A percentile compares a stretch with the other conserved stretches of the same genome.
Conservation (phyloP, 2,888 invertebrate species). For the Tipula helvola region DNA sequence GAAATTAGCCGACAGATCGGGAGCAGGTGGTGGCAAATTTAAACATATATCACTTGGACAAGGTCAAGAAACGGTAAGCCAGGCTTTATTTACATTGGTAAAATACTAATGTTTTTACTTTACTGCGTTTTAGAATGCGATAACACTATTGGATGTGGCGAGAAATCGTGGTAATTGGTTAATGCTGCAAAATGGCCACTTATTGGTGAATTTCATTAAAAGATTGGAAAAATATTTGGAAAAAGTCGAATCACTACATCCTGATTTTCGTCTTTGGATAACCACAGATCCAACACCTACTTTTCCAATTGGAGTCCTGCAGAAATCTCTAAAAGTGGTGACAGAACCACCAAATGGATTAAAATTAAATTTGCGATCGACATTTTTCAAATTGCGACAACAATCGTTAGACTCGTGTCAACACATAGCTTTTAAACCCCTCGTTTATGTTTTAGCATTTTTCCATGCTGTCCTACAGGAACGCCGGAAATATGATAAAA, state of each 20-base stretch:
- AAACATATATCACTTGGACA: slow-evolving; percentile 85
- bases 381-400: slow-evolving; percentile 74
- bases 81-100: background rate
- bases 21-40: slow-evolving; percentile 64
- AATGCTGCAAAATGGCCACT: slow-evolving; percentile 86
- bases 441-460: slow-evolving; percentile 81
- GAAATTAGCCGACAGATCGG: slow-evolving; percentile 59
- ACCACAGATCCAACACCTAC: slow-evolving; percentile 79
- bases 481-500: slow-evolving; percentile 82
- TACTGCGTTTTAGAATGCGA: slow-evolving; percentile 47
- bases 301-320: slow-evolving; percentile 83
- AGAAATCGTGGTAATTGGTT: slow-evolving; percentile 75
- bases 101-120: background rate
- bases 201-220: slow-evolving; percentile 65
- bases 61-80: slow-evolving; percentile 72
- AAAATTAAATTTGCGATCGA: slow-evolving; percentile 76
- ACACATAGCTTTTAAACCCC: slow-evolving; percentile 64
- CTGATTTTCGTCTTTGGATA: slow-evolving; percentile 84
- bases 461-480: slow-evolving; percentile 93
- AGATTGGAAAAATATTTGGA: slow-evolving; percentile 76
- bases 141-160: slow-evolving; percentile 52
- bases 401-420: slow-evolving; percentile 58
- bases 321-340: slow-evolving; percentile 76
- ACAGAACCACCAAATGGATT: slow-evolving; percentile 87
- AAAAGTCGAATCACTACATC: slow-evolving; percentile 66